Evolutionary conservation across 2,888 invertebrate genomes (phyloP), one percentile per base, ranked within the genome.

Genomic region (Clusia tigrina): DNA sequence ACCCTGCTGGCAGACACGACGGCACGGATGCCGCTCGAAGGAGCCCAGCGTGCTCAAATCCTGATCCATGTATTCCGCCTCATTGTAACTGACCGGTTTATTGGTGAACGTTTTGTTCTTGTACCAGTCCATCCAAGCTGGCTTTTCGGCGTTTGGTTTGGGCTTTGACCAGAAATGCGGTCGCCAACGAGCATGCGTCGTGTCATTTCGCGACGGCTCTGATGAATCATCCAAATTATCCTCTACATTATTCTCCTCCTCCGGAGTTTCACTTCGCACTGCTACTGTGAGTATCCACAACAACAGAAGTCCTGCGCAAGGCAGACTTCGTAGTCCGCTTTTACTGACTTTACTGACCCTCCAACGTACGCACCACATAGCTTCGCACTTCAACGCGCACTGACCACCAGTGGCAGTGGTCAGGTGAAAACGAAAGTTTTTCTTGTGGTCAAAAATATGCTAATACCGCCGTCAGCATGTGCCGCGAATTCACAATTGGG

Each of bases 1-100:
- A 3, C 78, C 80, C 58, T 71, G 69, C 56, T 79, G 74, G 38
- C 81, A 81, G 2, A 80, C 73, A 2, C 81, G 72, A 2, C 79
- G 72, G 23, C 81, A 81, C 0, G 82, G 77, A 68, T 81, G 81
- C 0, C 71, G 72, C 2, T 76, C 78, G 42, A 80, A 78, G 10
- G 70, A 69, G 2, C 63, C 62, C 3, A 73, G 76, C 20, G 38
- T 70, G 32, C 67, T 58, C 46, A 76, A 54, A 24, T 76, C 75
- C 62, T 56, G 67, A 26, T 69, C 63, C 1, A 48, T 66, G 32
- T 74, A 74, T 15, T 74, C 42, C 3, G 12, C 12, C 12, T 54
- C n/a, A 23, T 23, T 52, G 22, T 37, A 24, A 37, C 37, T 54
- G 26, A 23, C 24, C 22, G 70, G 71, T 2, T 23, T 46, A 10